A percentile compares a stretch with the other conserved stretches of the same genome.
Conservation (phyloP, 2,113 vertebrate genomes). For the Oriolus oriolus region DNA sequence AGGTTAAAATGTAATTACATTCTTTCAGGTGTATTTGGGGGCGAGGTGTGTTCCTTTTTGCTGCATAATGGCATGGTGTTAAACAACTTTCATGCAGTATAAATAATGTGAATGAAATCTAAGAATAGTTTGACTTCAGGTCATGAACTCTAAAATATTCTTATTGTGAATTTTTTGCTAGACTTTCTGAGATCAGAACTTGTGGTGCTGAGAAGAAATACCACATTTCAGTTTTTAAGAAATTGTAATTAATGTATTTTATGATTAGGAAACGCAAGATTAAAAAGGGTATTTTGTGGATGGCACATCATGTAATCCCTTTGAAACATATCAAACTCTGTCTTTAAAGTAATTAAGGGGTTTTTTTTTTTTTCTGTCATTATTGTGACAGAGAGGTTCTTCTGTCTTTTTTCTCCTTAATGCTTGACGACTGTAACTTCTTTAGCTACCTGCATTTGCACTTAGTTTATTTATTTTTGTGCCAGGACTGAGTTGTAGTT, state of each 20-base stretch:
- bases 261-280: neutral
- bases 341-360: neutral
- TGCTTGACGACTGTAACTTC: neutral
- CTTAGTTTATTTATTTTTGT: neutral
- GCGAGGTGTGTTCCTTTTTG: neutral
- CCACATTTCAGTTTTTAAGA: neutral
- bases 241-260: neutral
- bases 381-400: neutral
- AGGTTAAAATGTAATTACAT: slow-evolving; percentile 8
- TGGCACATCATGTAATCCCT: neutral
- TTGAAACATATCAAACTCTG: neutral
- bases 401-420: neutral
- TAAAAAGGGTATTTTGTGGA: neutral
- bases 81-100: neutral
- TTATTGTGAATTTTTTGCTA: neutral
- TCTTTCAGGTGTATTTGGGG: neutral
- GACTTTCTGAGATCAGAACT: neutral
- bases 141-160: neutral
- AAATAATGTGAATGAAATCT: neutral
- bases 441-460: neutral
- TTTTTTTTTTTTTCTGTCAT: neutral
- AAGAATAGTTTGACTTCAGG: neutral
- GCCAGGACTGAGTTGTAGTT: neutral
- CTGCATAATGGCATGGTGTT: neutral
- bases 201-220: neutral